Evolutionary conservation across 2,888 invertebrate species (phyloP).

Genomic region (Cyclophora punctaria): DNA sequence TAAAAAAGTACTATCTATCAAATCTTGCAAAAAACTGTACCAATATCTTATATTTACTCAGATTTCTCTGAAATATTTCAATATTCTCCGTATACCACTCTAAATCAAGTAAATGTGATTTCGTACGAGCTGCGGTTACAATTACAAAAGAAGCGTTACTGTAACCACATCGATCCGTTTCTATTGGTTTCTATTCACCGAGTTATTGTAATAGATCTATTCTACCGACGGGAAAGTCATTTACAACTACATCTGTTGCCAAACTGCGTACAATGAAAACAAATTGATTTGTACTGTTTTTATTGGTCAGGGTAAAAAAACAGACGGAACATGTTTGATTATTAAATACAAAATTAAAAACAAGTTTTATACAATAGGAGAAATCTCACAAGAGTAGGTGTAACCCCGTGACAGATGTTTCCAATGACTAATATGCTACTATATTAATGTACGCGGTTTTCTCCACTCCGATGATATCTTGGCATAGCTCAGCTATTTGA

Average conservation of each 20-base stretch:
- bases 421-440: too few relatives aligned
- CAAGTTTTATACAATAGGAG: too few relatives aligned
- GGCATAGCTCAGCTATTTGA: too few relatives aligned
- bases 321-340: too few relatives aligned
- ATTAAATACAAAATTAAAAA: too few relatives aligned
- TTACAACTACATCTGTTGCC: constrained; percentile 34
- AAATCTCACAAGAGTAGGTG: too few relatives aligned
- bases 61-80: constrained; percentile 7
- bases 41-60: constrained; percentile 9
- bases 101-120: constrained; percentile 28
- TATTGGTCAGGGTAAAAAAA: too few relatives aligned
- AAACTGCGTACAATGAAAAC: constrained; percentile 29
- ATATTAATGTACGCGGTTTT: too few relatives aligned
- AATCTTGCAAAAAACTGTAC: too few relatives aligned
- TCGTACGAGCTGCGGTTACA: constrained; percentile 48
- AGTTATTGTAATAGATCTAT: constrained; percentile 25
- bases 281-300: constrained; percentile 19
- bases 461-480: too few relatives aligned
- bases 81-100: constrained; percentile 5
- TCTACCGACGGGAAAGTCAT: constrained; percentile 46
- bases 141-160: constrained; percentile 52
- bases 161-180: constrained; percentile 50
- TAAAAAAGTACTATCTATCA: too few relatives aligned
- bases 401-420: too few relatives aligned
- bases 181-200: constrained; percentile 43